Conservation (phyloP, 2,113 vertebrate genomes). For the Mystacornis crossleyi region DNA sequence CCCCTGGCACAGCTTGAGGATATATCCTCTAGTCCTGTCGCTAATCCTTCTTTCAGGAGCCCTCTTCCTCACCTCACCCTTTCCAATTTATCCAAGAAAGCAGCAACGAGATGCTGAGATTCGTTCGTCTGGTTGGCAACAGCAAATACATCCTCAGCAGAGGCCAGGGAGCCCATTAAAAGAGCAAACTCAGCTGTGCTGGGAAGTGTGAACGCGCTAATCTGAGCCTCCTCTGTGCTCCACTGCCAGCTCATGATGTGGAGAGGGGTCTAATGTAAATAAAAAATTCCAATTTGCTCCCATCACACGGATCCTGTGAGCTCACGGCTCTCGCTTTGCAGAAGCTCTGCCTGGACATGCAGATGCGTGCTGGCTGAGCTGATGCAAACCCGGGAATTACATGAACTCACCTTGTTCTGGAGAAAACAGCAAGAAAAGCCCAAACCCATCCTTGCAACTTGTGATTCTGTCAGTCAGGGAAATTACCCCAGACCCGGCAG, state of each 20-base stretch:
- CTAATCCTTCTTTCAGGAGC: neutral
- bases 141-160: neutral
- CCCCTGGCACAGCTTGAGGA: neutral
- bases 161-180: constrained; percentile 8
- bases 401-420: neutral
- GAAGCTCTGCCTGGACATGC: neutral
- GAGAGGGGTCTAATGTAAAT: neutral
- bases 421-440: neutral
- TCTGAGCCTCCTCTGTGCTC: neutral
- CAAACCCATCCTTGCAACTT: neutral
- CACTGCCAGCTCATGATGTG: constrained; percentile 3
- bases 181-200: neutral
- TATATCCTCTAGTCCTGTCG: neutral
- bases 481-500: neutral
- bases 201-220: neutral
- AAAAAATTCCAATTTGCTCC: neutral
- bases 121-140: neutral
- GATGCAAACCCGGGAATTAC: neutral
- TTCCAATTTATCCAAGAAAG: neutral
- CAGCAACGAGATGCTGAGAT: neutral
- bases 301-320: neutral
- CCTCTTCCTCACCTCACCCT: neutral
- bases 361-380: neutral
- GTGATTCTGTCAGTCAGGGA: neutral
- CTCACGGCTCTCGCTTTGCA: neutral